Base-by-base conservation (phyloP, 2,797 vertebrate genomes). In the Tenualosa ilisha region DNA sequence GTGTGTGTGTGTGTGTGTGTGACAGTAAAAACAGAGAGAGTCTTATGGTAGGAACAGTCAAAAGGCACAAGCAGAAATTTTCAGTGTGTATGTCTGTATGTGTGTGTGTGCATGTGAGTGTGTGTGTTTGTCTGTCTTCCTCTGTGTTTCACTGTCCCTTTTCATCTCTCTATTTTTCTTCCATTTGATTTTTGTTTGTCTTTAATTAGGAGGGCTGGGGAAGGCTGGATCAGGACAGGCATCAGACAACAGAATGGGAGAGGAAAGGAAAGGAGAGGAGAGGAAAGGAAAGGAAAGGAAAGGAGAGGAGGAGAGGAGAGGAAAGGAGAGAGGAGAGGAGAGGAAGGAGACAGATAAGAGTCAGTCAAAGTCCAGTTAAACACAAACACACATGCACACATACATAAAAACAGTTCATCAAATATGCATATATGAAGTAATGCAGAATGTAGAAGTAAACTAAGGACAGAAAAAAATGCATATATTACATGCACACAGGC, bases 131-230 rank as follows among this genome's bases (percentile, higher is more conserved):
- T 84, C 20, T 50, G 79, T 31, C 54, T 83, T 15, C 11, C 40
- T 59, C 68, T 79, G 2, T 63, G 59, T 63, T 8, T 11, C 7
- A 24, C n/a, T 65, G 82, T 51, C 17, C 68, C 75, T 31, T 17
- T 82, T 43, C 12, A 24, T 8, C 46, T 4, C 22, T 50, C 65
- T 84, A 6, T 82, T 84, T 87, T 72, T 13, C 59, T 22, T 86
- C 43, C 59, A 68, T 81, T 24, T 59, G 13, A 75, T 83, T 83
- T 83, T 6, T 43, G 75, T 86, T 85, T 81, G 82, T 79, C 24
- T 84, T 84, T 81, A 65, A 85, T 81, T 82, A 65, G 37, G 37
- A 83, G 24, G 13, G 37, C 31, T 6, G 68, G 40, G 12, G 56
- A 31, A 50, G 81, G 51, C 12, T 37, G 75, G 49, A 82, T 59